These are phyloP conservation scores for Mionectes macconnelli DNA, from an alignment of 2,113 vertebrate species.

Conservation along the genomic window DNA sequence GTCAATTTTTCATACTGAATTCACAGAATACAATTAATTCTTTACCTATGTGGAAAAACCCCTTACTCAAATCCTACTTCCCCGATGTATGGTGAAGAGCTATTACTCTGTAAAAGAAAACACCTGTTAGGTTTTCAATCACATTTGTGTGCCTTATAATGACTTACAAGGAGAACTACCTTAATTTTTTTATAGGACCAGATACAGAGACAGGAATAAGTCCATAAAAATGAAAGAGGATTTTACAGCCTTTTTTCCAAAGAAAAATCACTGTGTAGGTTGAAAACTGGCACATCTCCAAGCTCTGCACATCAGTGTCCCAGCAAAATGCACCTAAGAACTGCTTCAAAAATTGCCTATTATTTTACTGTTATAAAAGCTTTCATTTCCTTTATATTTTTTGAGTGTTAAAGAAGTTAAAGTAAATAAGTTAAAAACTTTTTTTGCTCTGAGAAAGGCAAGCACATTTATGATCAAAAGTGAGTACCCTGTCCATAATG, in stretches of 20 bases:
- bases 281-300: neutral
- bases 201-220: neutral
- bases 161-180: neutral
- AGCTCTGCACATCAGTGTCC: too few relatives aligned
- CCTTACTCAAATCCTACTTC: neutral
- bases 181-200: neutral
- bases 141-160: neutral
- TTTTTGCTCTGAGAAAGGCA: neutral
- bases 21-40: neutral
- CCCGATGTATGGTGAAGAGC: neutral
- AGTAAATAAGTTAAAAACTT: neutral
- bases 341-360: neutral
- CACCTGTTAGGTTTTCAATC: neutral
- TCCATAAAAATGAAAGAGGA: neutral
- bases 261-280: neutral
- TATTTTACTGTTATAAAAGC: neutral
- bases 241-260: neutral
- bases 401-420: neutral
- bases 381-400: neutral
- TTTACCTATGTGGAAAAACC: neutral
- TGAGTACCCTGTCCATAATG: fast-evolving
- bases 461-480: neutral
- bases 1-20: fast-evolving
- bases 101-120: neutral
- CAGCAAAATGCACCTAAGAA: neutral